Evolutionary conservation across 2,113 vertebrate species (phyloP).

Genomic region (Otis tarda): DNA sequence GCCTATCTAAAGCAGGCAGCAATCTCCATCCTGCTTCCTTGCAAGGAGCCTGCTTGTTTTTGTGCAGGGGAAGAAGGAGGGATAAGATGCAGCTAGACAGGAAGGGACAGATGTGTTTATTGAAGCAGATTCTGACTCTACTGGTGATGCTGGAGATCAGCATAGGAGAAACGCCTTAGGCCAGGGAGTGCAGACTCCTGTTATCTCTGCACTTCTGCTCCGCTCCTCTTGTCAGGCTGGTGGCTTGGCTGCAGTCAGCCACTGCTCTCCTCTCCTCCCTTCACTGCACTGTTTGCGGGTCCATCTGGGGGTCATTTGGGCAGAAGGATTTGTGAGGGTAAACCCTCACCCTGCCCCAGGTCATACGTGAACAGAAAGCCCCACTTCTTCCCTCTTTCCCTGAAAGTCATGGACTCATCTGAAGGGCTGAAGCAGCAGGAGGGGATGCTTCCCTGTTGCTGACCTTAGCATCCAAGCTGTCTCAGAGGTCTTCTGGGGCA

Average conservation of each 20-base stretch:
- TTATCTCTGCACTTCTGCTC: not conserved
- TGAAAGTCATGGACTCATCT: not conserved
- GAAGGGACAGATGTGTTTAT: not conserved
- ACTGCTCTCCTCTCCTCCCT: not conserved
- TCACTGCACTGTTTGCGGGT: not conserved
- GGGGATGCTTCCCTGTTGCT: not conserved
- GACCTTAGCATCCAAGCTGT: not conserved
- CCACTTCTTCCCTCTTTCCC: not conserved
- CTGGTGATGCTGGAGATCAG: not conserved
- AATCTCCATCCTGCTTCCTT: not conserved
- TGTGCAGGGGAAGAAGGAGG: not conserved
- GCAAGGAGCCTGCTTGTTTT: not conserved
- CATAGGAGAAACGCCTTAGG: not conserved
- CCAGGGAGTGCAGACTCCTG: not conserved
- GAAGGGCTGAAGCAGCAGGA: not conserved
- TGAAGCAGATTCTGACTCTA: not conserved
- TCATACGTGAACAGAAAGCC: accelerated
- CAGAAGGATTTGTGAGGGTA: not conserved
- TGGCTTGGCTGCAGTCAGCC: not conserved
- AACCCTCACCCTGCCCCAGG: not conserved
- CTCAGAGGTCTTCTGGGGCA: not conserved
- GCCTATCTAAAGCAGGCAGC: not conserved
- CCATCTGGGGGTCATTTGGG: not conserved
- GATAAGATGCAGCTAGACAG: not conserved
- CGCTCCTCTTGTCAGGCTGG: not conserved